Percentiles rank a stretch among this genome's conserved stretches.
Conservation (phyloP, 2,113 vertebrate genomes). For the Rhipidura dahli region DNA sequence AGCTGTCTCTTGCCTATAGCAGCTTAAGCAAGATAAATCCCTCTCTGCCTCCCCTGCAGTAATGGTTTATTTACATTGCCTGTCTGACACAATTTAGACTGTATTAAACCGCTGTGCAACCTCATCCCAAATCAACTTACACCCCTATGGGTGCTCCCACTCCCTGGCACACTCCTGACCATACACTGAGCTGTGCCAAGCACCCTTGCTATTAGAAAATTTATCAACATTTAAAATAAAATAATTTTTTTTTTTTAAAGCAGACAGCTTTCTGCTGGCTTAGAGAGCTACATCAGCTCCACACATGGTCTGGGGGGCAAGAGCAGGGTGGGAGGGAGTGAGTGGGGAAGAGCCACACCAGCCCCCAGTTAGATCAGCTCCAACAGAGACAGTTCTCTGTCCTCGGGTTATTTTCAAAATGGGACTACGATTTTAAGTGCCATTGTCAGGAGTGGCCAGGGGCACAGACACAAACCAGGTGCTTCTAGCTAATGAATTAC, state of each 20-base stretch:
- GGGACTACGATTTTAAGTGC: neutral
- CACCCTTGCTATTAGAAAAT: neutral
- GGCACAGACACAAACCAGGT: conserved; percentile 33
- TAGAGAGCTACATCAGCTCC: neutral
- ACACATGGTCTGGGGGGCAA: neutral
- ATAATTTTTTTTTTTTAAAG: no score
- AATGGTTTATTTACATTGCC: conserved; percentile 43
- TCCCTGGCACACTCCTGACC: neutral
- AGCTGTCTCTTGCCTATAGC: neutral
- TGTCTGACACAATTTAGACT: conserved; percentile 23
- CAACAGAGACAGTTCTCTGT: neutral
- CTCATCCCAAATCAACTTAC: neutral
- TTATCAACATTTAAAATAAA: neutral
- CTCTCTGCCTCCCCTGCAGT: neutral
- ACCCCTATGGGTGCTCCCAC: accelerated
- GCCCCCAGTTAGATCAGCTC: neutral
- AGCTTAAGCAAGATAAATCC: neutral
- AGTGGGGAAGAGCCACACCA: neutral
- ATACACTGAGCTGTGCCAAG: neutral
- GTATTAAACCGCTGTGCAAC: neutral
- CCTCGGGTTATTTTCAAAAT: neutral
- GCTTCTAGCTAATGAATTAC: neutral
- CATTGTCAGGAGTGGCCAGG: neutral
- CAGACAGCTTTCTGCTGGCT: neutral
- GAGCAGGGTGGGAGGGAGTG: neutral